A percentile compares a stretch with the other conserved stretches of the same genome.
Evolutionary conservation across 2,888 invertebrate species (phyloP).

Genomic region (Chymomyza caudatula): DNA sequence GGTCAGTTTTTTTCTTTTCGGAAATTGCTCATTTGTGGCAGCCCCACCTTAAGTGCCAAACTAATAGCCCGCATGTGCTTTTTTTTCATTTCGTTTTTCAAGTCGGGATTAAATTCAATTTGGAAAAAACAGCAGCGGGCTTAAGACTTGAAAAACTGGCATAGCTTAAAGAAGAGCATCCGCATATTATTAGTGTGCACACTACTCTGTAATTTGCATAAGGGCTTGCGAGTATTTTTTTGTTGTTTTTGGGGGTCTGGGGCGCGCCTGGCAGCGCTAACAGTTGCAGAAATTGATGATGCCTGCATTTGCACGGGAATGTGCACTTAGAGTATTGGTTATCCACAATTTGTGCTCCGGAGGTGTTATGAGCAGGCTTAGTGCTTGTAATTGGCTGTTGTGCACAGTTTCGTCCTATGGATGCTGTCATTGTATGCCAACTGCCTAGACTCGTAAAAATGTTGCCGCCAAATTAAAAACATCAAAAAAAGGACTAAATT

Average conservation of each 20-base stretch:
- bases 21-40: neutral
- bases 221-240: neutral
- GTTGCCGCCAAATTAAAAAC: slow-evolving; percentile 25
- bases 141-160: slow-evolving; percentile 10
- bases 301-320: slow-evolving; percentile 38
- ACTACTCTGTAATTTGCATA: neutral
- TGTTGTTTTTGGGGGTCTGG: neutral
- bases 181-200: too few relatives aligned
- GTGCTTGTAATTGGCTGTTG: too few relatives aligned
- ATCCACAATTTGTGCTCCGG: too few relatives aligned
- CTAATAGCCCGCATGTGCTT: slow-evolving; percentile 29
- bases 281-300: slow-evolving; percentile 32
- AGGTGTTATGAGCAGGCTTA: neutral
- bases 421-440: too few relatives aligned
- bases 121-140: neutral
- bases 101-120: slow-evolving; percentile 46
- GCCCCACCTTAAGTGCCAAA: neutral
- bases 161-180: neutral
- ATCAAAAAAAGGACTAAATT: slow-evolving; percentile 39
- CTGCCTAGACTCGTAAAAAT: slow-evolving; percentile 53
- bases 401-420: too few relatives aligned
- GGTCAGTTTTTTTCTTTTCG: neutral
- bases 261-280: neutral
- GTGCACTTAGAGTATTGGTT: neutral
- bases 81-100: slow-evolving; percentile 5